phyloP scores from a whole-genome alignment of 2,888 invertebrate genomes.

The Drosophila demipolita region DNA sequence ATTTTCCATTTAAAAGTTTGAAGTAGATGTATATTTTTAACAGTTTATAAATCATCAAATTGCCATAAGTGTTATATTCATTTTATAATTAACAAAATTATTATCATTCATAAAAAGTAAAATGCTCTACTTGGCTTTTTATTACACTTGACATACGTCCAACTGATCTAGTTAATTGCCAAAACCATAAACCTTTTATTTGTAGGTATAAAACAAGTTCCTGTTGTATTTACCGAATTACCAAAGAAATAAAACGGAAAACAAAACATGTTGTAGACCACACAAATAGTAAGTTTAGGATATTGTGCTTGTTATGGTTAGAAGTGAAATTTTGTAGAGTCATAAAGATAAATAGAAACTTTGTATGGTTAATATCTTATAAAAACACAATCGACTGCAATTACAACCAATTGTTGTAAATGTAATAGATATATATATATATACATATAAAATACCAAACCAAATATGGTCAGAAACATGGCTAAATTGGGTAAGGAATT shows the following conservation, averaged over 20 bases:
- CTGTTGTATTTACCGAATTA: constrained; percentile 40
- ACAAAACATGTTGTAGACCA: constrained; percentile 41
- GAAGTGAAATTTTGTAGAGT: constrained; percentile 45
- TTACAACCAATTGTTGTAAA: constrained; percentile 28
- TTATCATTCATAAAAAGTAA: background rate
- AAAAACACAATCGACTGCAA: constrained; percentile 33
- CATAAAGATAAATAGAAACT: constrained; percentile 52
- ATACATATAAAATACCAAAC: background rate
- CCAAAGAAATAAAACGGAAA: constrained; percentile 18
- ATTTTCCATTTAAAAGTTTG: background rate
- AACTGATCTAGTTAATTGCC: constrained; percentile 40
- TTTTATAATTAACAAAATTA: background rate
- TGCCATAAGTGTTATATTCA: background rate
- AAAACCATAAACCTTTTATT: constrained; percentile 27
- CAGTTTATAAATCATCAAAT: background rate
- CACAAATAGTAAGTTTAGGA: constrained; percentile 46
- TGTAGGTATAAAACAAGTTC: constrained; percentile 45
- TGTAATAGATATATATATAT: background rate
- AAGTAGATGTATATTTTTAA: background rate
- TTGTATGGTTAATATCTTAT: constrained; percentile 19
- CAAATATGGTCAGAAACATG: constrained; percentile 4
- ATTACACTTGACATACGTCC: constrained; percentile 12
- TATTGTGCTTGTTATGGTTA: constrained; percentile 21
- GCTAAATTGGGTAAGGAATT: constrained; percentile 21
- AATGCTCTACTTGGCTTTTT: constrained; percentile 20